Percentiles rank a stretch among this genome's conserved stretches.
These are phyloP conservation scores for Ceratitis capitata DNA, from an alignment of 1,140 invertebrate genomes.

Conservation along the genomic window DNA sequence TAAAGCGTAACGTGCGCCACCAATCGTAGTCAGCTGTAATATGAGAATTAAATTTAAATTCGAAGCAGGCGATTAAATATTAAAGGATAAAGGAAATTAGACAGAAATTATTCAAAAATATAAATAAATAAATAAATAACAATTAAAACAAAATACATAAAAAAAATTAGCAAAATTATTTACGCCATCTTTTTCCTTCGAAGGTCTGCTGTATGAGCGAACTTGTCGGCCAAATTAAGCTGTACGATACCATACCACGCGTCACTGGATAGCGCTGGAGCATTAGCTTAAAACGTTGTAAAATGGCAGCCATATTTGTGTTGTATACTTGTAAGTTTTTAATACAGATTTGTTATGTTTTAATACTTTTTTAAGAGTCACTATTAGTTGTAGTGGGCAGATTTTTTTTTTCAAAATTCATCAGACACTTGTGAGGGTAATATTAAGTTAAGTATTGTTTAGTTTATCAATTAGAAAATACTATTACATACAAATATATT, in stretches of 20 bases:
- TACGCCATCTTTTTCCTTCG: conserved; percentile 62
- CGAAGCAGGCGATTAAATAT: neutral
- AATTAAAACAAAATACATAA: neutral
- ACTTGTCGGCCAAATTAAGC: conserved; percentile 76
- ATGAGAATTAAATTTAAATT: neutral
- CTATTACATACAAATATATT: too few relatives aligned
- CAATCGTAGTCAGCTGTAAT: conserved; percentile 67
- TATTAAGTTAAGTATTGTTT: too few relatives aligned
- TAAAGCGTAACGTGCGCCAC: conserved; percentile 72
- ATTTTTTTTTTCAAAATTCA: too few relatives aligned
- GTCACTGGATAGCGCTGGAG: conserved; percentile 63
- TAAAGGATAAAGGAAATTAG: too few relatives aligned
- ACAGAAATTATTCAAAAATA: neutral
- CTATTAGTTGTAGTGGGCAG: too few relatives aligned
- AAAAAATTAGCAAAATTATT: conserved; percentile 36
- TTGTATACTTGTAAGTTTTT: neutral
- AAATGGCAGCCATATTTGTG: conserved; percentile 15
- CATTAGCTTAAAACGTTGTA: conserved; percentile 55
- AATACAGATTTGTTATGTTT: neutral
- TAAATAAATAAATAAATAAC: neutral
- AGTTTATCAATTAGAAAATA: too few relatives aligned
- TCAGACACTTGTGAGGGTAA: too few relatives aligned
- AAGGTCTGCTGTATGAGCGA: conserved; percentile 73
- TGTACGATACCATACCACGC: conserved; percentile 80
- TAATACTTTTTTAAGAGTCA: neutral